Conservation (phyloP, 2,797 vertebrate species). For the Sarcoramphus papa region DNA sequence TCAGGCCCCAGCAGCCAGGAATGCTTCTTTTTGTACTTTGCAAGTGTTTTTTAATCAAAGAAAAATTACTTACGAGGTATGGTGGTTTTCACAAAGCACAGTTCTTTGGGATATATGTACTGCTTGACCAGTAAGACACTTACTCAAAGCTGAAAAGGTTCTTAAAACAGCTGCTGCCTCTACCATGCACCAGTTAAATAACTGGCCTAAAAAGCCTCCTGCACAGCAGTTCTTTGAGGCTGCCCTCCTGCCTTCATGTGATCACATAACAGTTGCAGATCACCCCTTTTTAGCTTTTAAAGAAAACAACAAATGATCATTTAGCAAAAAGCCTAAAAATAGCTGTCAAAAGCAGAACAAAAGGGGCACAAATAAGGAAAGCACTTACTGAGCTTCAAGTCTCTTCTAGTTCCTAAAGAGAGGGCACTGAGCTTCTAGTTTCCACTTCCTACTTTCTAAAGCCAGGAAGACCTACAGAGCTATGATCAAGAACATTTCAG, state of each 20-base stretch:
- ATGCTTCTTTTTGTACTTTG: not conserved
- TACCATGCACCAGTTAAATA: not conserved
- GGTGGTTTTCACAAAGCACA: not conserved
- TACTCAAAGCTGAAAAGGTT: not conserved
- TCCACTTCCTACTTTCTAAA: not conserved
- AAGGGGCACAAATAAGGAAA: not conserved
- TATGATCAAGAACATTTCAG: not conserved
- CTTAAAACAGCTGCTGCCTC: not conserved
- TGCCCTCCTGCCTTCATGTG: not conserved
- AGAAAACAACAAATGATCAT: not conserved
- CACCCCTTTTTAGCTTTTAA: not conserved
- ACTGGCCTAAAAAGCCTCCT: not conserved
- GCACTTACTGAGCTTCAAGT: not conserved
- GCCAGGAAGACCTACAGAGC: not conserved
- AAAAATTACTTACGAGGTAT: not conserved
- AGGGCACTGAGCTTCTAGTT: not conserved
- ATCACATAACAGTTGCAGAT: not conserved
- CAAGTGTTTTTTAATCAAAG: not conserved
- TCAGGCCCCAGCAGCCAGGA: not conserved
- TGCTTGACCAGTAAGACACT: not conserved
- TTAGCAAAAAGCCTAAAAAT: not conserved
- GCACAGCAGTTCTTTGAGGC: not conserved
- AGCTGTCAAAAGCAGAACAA: not conserved
- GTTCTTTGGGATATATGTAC: not conserved
- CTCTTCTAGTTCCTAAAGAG: not conserved